phyloP scores from a whole-genome alignment of 2,113 vertebrate species.

The Proterorhinus semilunaris region DNA sequence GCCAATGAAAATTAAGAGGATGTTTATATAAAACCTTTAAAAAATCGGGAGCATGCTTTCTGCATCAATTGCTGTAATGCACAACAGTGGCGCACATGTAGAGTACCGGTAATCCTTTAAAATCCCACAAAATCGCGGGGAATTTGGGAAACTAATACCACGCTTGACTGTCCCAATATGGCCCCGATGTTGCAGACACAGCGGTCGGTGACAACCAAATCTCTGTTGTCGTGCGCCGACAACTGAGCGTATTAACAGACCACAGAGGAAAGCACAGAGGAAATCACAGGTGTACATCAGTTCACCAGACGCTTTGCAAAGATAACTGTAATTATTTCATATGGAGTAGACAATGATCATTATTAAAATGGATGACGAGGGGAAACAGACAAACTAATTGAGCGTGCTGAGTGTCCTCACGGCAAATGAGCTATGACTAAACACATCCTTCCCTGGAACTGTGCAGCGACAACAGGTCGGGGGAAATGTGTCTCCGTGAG shows the following conservation, averaged over 20 bases:
- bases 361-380: conserved; percentile 61
- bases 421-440: conserved; percentile 73
- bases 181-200: conserved; percentile 25
- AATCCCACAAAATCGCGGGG: conserved; percentile 62
- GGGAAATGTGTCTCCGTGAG: conserved; percentile 27
- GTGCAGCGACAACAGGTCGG: conserved; percentile 41
- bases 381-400: conserved; percentile 66
- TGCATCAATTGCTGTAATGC: conserved; percentile 54
- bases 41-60: conserved; percentile 24
- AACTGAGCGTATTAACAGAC: conserved; percentile 19
- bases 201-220: conserved; percentile 47
- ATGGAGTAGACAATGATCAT: conserved; percentile 50
- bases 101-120: conserved; percentile 68
- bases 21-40: conserved; percentile 42
- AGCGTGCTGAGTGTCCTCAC: conserved; percentile 61
- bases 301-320: conserved; percentile 2
- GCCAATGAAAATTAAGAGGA: conserved; percentile 13
- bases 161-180: conserved; percentile 51
- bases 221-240: conserved; percentile 27
- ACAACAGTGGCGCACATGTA: conserved; percentile 61
- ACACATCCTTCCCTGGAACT: conserved; percentile 64
- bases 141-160: conserved; percentile 68
- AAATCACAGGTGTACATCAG: conserved; percentile 19
- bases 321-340: conserved; percentile 51
- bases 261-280: conserved; percentile 7